phyloP scores from a whole-genome alignment of 2,113 vertebrate genomes.

The Apistogramma diplotaenia region DNA sequence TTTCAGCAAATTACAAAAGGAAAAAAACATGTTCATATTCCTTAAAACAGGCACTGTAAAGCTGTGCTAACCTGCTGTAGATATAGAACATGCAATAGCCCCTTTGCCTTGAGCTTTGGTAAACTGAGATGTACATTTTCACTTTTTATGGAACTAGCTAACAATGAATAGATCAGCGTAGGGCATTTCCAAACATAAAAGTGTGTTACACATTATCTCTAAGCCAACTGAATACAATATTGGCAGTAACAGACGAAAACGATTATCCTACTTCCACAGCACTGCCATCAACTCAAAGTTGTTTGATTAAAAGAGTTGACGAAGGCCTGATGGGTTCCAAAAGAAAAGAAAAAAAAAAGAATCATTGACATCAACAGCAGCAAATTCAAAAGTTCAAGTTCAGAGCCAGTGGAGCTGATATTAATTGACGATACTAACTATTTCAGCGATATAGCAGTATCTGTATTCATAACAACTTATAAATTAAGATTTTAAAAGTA shows the following conservation, averaged over 20 bases:
- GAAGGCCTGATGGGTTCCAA: background rate
- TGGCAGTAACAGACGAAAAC: background rate
- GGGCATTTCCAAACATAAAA: background rate
- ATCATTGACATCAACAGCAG: background rate
- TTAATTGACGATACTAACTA: background rate
- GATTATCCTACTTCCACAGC: constrained; percentile 1
- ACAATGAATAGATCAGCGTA: background rate
- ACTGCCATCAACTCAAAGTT: background rate
- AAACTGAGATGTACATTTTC: background rate
- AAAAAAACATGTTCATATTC: background rate
- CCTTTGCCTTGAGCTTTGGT: background rate
- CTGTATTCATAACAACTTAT: background rate
- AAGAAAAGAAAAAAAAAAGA: background rate
- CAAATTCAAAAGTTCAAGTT: background rate
- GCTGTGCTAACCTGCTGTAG: background rate
- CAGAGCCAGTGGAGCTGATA: too few relatives aligned
- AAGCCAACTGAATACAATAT: background rate
- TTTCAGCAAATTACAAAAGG: background rate
- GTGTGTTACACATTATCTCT: accelerated
- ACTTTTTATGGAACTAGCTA: background rate
- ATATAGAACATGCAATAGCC: background rate
- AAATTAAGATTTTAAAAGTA: too few relatives aligned
- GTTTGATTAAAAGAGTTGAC: background rate
- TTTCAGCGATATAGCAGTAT: background rate
- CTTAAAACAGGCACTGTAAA: background rate